These are phyloP conservation scores for Heliocidaris erythrogramma DNA, from an alignment of 35 echinoderm and acorn worm species.

Conservation along the genomic window DNA sequence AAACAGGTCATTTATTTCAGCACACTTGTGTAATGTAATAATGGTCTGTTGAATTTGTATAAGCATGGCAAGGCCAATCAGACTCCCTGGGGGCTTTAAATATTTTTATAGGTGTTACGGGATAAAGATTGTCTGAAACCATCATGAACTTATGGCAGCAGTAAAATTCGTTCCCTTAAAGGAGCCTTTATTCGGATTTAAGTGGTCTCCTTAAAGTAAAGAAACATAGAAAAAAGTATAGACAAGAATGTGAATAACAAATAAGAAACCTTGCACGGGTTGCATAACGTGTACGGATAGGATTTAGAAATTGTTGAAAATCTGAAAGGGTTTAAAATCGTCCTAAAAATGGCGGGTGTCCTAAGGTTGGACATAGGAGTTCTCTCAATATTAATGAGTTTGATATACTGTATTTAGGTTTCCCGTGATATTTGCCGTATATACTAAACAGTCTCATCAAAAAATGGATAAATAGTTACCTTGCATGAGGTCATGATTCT, in stretches of 20 bases:
- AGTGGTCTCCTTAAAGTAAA: background rate
- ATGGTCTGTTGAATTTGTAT: background rate
- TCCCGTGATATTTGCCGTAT: background rate
- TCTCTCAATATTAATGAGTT: background rate
- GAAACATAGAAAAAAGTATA: background rate
- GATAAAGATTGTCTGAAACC: background rate
- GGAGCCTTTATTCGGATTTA: background rate
- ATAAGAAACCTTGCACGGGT: background rate
- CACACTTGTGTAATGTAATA: constrained; percentile 18
- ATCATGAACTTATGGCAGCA: background rate
- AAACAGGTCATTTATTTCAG: background rate
- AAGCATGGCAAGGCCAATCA: background rate
- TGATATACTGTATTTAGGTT: background rate
- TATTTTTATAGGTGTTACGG: background rate
- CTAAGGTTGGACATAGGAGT: background rate
- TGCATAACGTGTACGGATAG: background rate
- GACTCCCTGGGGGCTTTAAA: background rate
- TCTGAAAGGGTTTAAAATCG: background rate
- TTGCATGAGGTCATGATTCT: too few relatives aligned
- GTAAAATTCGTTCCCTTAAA: background rate
- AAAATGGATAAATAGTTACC: too few relatives aligned
- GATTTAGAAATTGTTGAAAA: background rate
- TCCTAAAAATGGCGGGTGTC: background rate
- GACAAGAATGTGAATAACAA: background rate
- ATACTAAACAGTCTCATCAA: too few relatives aligned